Evolutionary conservation across 2,113 vertebrate genomes (phyloP), one percentile per base, ranked within the genome.

Genomic region (Syngnathus typhle): DNA sequence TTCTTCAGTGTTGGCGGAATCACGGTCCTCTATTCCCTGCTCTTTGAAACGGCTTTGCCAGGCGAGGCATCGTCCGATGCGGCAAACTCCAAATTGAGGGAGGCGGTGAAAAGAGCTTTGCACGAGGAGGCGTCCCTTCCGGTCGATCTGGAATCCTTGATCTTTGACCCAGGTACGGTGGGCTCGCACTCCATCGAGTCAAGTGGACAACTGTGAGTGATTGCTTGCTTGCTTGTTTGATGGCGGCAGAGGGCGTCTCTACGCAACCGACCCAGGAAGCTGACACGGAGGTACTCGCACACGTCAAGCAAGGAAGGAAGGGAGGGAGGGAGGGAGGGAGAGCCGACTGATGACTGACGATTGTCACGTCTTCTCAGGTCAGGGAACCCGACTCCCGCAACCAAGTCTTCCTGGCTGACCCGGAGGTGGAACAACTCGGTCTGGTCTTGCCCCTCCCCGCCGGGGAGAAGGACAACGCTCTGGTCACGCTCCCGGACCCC

Each of bases 71-170:
- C 79, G 37, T 83, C 86, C 27, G 37, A 58, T 65, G 27, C 70
- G 1, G 78, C 84, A n/a, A 75, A 76, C 6, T 64, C 76, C 13
- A 85, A 84, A 21, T 91, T 98, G 69, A 90, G 89, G 81, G 91
- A 91, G 3, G 80, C 92, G 70, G 91, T 96, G 84, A 89, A 85
- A 70, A 92, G 77, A 47, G 91, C 91, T 0, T 69, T 98, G 21
- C 87, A 84, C 0, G 92, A 95, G 79, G 93, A 95, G 15, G 88
- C 85, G 0, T 91, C 94, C 18, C 79, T 94, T 68, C 90, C 90
- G 0, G 66, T 96, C 71, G 91, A 94, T 70, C 80, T 94, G 65
- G 87, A 87, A 47, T 93, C 92, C 0, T 86, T 96, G 2, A 89
- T 76, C 89, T 99, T 91, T 73, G 74, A 83, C 12, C 81, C 85